Conservation (phyloP, 2,113 vertebrate genomes). For the Pao palembangensis region DNA sequence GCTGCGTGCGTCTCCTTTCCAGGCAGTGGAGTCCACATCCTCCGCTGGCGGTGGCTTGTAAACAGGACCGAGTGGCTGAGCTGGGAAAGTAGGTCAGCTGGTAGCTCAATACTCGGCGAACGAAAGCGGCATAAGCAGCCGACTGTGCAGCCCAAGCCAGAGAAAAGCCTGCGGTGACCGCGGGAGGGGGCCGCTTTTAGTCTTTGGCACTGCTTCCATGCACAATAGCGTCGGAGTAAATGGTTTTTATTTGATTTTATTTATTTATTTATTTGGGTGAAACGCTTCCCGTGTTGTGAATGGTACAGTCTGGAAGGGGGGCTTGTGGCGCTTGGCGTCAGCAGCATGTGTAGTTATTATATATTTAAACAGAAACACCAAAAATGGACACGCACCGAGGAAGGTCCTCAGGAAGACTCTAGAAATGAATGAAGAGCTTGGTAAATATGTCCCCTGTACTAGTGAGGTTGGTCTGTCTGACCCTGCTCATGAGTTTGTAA, state of each 20-base stretch:
- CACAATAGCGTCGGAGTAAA: slow-evolving; percentile 16
- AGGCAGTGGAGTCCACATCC: slow-evolving; percentile 60
- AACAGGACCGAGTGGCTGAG: slow-evolving; percentile 71
- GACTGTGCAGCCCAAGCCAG: slow-evolving; percentile 38
- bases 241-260: slow-evolving; percentile 1
- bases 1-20: slow-evolving; percentile 48
- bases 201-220: slow-evolving; percentile 54
- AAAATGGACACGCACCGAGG: not conserved
- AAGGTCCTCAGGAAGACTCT: not conserved
- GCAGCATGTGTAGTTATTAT: slow-evolving; percentile 1
- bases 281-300: slow-evolving; percentile 8
- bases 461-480: slow-evolving; percentile 41
- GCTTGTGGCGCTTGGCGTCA: slow-evolving; percentile 3
- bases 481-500: slow-evolving; percentile 20
- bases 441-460: slow-evolving; percentile 19
- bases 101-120: slow-evolving; percentile 69
- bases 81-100: slow-evolving; percentile 81
- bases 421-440: slow-evolving; percentile 7
- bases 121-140: slow-evolving; percentile 64
- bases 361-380: not conserved
- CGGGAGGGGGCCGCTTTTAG: slow-evolving; percentile 28
- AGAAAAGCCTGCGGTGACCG: slow-evolving; percentile 40
- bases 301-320: slow-evolving; percentile 20
- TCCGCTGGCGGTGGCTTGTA: slow-evolving; percentile 65
- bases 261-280: not conserved